phyloP scores from a whole-genome alignment of 2,113 vertebrate genomes.

The Vidua macroura region DNA sequence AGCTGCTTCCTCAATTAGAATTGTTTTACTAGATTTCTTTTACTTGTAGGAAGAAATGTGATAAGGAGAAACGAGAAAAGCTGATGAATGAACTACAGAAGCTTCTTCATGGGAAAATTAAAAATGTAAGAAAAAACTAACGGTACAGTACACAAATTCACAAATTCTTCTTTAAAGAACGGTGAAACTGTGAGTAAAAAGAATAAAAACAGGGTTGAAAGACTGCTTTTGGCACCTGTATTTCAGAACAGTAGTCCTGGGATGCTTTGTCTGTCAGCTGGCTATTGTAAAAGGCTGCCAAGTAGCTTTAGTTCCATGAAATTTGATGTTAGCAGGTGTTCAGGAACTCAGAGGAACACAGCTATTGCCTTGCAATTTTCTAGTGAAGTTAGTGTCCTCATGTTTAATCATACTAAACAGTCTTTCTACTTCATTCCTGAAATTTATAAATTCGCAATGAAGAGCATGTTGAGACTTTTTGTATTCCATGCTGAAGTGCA shows the following conservation, averaged over 20 bases:
- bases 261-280: neutral
- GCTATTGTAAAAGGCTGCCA: neutral
- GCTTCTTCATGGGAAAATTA: slow-evolving; percentile 87
- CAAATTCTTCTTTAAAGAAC: neutral
- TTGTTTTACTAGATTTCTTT: neutral
- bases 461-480: neutral
- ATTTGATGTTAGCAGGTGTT: neutral
- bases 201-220: neutral
- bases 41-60: slow-evolving; percentile 85
- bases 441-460: neutral
- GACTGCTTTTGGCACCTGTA: neutral
- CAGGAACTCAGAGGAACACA: neutral
- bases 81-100: slow-evolving; percentile 85
- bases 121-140: slow-evolving; percentile 76
- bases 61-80: slow-evolving; percentile 77
- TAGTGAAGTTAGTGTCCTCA: neutral
- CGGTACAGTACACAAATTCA: neutral
- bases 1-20: neutral
- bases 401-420: neutral
- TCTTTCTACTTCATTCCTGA: neutral
- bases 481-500: neutral
- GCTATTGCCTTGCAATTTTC: neutral
- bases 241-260: neutral
- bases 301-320: neutral
- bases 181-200: neutral